Percentiles rank a stretch among this genome's conserved stretches.
These are phyloP conservation scores for Limnephilus rhombicus DNA, from an alignment of 2,888 invertebrate genomes.

Conservation along the genomic window DNA sequence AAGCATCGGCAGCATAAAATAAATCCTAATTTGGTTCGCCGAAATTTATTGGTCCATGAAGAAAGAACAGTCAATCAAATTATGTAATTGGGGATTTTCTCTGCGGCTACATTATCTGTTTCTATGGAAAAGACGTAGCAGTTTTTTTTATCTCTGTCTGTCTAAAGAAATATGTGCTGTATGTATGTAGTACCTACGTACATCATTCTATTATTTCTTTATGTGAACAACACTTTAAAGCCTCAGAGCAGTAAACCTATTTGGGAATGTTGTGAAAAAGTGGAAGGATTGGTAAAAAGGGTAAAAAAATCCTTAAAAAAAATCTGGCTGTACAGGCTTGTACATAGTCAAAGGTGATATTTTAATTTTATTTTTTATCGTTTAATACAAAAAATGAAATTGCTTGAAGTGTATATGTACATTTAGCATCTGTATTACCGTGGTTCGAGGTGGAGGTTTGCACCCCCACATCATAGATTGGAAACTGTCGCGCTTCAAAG, in stretches of 20 bases:
- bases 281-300: not conserved
- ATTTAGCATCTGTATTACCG: too few species aligned
- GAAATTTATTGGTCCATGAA: not conserved
- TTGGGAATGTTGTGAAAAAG: not conserved
- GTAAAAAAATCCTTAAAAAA: not conserved
- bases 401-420: too few species aligned
- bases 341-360: too few species aligned
- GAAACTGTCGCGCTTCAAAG: too few species aligned
- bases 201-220: not conserved
- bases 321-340: not conserved
- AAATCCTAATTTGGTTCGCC: not conserved
- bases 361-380: too few species aligned
- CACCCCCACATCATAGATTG: too few species aligned
- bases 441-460: too few species aligned
- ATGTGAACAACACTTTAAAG: not conserved
- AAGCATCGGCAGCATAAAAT: not conserved
- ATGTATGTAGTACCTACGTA: not conserved
- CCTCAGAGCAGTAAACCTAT: not conserved
- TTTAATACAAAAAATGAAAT: too few species aligned
- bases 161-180: not conserved
- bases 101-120: not conserved
- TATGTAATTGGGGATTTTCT: not conserved
- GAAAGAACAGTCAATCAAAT: not conserved
- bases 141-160: not conserved
- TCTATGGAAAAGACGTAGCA: not conserved